A percentile compares a stretch with the other conserved stretches of the same genome.
Evolutionary conservation across 2,797 vertebrate genomes (phyloP).

Genomic region (Delichon dasypus): DNA sequence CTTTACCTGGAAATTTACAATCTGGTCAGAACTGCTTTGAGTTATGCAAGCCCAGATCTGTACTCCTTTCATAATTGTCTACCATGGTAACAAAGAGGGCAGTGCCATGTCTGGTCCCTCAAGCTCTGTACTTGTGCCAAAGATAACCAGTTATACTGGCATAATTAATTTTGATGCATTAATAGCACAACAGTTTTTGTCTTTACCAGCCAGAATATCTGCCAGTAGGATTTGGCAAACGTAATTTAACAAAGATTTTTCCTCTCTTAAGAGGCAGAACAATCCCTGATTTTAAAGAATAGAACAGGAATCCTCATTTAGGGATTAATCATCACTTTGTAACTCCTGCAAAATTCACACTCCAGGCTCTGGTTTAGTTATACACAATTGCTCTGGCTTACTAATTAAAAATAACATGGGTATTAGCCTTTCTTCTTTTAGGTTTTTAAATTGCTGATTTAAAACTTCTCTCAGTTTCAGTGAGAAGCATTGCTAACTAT

Average conservation of each 20-base stretch:
- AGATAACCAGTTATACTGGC: slow-evolving; percentile 57
- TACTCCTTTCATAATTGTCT: slow-evolving; percentile 42
- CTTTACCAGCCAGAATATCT: background rate
- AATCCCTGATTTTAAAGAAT: background rate
- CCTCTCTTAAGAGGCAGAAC: background rate
- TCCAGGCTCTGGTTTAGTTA: slow-evolving; percentile 29
- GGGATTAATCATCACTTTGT: slow-evolving; percentile 14
- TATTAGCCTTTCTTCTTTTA: slow-evolving; percentile 5
- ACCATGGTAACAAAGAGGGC: slow-evolving; percentile 29
- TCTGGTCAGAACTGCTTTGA: background rate
- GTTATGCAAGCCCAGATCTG: slow-evolving; percentile 57
- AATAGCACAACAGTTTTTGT: slow-evolving; percentile 33
- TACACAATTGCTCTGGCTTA: background rate
- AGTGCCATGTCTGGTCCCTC: slow-evolving; percentile 7
- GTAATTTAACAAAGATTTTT: background rate
- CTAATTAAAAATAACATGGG: slow-evolving; percentile 15
- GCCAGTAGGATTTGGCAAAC: background rate
- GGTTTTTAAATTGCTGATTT: slow-evolving; percentile 1
- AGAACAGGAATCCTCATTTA: background rate
- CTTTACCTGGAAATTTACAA: slow-evolving; percentile 22
- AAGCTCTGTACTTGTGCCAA: slow-evolving; percentile 49
- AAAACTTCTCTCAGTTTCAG: background rate
- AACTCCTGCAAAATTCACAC: slow-evolving; percentile 28
- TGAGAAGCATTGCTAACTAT: slow-evolving; percentile 20
- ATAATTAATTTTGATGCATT: slow-evolving; percentile 52